Base-by-base conservation (phyloP, 2,113 vertebrate genomes). In the Verasper variegatus region DNA sequence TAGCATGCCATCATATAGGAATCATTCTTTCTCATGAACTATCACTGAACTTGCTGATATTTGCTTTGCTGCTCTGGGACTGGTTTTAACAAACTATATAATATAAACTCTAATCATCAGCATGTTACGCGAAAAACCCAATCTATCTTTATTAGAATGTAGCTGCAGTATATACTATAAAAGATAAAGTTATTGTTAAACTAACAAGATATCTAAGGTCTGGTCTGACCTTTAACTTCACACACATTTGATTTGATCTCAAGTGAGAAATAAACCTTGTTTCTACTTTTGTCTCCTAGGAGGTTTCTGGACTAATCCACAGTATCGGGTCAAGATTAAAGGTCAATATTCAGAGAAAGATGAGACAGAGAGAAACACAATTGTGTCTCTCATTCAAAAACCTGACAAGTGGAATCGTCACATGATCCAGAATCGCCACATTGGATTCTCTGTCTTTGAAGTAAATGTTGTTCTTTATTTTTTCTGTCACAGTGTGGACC, bases 371-470 rank as follows among this genome's bases (percentile, higher is more conserved):
- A 90, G 78, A 59, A 94, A 94, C 70, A 84, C 88, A 3, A 35
- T 94, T 42, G 68, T 94, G 51, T 92, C 92, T 73, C 85, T 95
- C 47, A 88, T 94, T 80, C 93, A 95, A 80, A 94, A 91, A 75
- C 86, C 91, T 0, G 86, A 93, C 80, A 93, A 92, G 58, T 88
- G 90, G 68, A 86, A 90, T 72, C 81, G 93, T 60, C 89, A 31
- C 27, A 63, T 86, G 52, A 68, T 62, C 21, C 18, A 87, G 35
- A 90, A 83, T 15, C 54, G 86, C n/a, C 56, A 85, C 71, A 92
- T 94, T 27, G 93, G 93, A 17, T 88, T 94, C 67, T 47, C 55
- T 17, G 59, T 95, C 15, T 95, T 86, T 76, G 59, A 85, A 74
- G 93, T 93, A 74, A 10, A 47, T 18, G 14, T 55, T 42, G 52